Percentiles rank a stretch among this genome's conserved stretches.
phyloP scores from a whole-genome alignment of 2,797 vertebrate species.

The Gallinago nigripennis region DNA sequence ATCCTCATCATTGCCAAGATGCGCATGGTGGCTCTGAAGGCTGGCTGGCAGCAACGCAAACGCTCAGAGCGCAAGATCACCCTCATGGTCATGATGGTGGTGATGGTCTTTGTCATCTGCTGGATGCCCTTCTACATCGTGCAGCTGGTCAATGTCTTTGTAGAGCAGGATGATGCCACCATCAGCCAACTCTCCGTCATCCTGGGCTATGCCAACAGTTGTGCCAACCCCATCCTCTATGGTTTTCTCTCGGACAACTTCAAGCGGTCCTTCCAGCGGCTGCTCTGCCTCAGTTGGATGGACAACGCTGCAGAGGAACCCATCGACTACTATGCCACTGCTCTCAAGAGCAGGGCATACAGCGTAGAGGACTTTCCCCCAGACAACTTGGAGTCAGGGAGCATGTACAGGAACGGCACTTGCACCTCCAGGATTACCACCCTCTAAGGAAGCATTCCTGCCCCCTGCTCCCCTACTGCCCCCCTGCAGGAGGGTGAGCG shows the following conservation, averaged over 20 bases:
- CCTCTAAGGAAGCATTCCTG: slow-evolving; percentile 72
- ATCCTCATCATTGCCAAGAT: slow-evolving; percentile 91
- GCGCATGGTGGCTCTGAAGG: slow-evolving; percentile 88
- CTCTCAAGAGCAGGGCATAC: slow-evolving; percentile 89
- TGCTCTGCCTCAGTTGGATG: slow-evolving; percentile 91
- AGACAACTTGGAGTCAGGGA: slow-evolving; percentile 83
- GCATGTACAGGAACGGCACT: slow-evolving; percentile 86
- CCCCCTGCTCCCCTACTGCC: background rate
- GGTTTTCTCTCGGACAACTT: slow-evolving; percentile 92
- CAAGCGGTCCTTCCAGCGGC: slow-evolving; percentile 89
- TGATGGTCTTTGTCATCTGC: slow-evolving; percentile 91
- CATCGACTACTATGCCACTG: slow-evolving; percentile 90
- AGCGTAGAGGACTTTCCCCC: slow-evolving; percentile 86
- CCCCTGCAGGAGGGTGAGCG: background rate
- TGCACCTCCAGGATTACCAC: slow-evolving; percentile 89
- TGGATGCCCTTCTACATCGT: slow-evolving; percentile 94
- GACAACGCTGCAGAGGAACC: slow-evolving; percentile 88
- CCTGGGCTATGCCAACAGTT: slow-evolving; percentile 90
- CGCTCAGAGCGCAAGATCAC: slow-evolving; percentile 91
- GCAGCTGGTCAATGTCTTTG: slow-evolving; percentile 89
- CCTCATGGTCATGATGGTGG: slow-evolving; percentile 92
- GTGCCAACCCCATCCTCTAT: slow-evolving; percentile 90
- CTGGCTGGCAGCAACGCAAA: slow-evolving; percentile 91
- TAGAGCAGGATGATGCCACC: slow-evolving; percentile 86
- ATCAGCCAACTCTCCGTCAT: slow-evolving; percentile 91